Conservation (phyloP, 2,888 invertebrate genomes). For the Sylvicola fuscatus region DNA sequence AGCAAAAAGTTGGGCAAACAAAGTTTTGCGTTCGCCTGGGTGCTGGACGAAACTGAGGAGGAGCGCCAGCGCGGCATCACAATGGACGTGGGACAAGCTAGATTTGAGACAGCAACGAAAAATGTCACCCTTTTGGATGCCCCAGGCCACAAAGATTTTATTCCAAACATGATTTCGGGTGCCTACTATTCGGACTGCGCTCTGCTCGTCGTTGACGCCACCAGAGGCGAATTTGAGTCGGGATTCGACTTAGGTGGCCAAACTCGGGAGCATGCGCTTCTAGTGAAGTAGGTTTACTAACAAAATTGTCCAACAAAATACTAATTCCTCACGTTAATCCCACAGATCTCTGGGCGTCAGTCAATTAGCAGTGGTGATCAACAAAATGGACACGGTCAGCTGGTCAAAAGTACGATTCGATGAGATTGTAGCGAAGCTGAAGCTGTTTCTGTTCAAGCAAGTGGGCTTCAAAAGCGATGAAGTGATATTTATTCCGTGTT, state of each 20-base stretch:
- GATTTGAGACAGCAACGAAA: slow-evolving; percentile 77
- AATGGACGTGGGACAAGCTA: slow-evolving; percentile 91
- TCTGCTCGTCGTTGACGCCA: slow-evolving; percentile 87
- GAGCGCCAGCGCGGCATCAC: slow-evolving; percentile 93
- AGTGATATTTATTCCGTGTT: slow-evolving; percentile 82
- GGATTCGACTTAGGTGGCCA: slow-evolving; percentile 97
- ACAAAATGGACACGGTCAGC: slow-evolving; percentile 89
- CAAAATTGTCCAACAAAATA: slow-evolving; percentile 2
- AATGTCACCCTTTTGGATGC: slow-evolving; percentile 77
- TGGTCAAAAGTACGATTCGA: slow-evolving; percentile 85
- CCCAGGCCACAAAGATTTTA: slow-evolving; percentile 98
- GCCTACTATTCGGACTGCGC: slow-evolving; percentile 98
- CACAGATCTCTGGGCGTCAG: slow-evolving; percentile 59
- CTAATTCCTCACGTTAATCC: slow-evolving; percentile 1
- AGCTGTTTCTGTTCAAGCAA: slow-evolving; percentile 56
- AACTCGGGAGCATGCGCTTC: slow-evolving; percentile 87
- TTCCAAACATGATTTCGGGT: slow-evolving; percentile 98
- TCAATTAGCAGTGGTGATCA: slow-evolving; percentile 86
- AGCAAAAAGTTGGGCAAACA: slow-evolving; percentile 94
- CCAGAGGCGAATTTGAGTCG: slow-evolving; percentile 94
- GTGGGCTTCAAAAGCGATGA: slow-evolving; percentile 79
- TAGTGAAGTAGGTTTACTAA: slow-evolving; percentile 38
- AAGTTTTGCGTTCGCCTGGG: slow-evolving; percentile 98
- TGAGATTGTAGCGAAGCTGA: slow-evolving; percentile 69
- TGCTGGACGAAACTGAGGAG: slow-evolving; percentile 95